phyloP scores from a whole-genome alignment of 2,797 vertebrate genomes.

The Onychomys torridus region DNA sequence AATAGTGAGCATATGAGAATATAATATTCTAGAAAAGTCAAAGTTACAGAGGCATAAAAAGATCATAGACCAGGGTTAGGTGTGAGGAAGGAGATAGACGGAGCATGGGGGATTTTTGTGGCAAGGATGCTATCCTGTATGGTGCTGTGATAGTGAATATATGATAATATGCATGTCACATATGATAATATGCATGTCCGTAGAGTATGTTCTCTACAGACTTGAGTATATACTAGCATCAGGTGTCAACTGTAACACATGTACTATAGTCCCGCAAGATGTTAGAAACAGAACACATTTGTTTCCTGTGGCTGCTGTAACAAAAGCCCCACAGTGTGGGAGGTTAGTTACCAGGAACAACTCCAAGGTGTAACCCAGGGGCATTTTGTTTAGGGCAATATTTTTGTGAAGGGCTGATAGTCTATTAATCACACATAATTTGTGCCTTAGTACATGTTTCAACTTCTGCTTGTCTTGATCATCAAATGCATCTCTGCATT shows the following conservation, averaged over 20 bases:
- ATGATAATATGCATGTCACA: neutral
- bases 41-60: neutral
- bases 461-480: slow-evolving; percentile 11
- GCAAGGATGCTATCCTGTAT: neutral
- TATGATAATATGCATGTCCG: neutral
- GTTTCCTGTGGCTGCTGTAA: neutral
- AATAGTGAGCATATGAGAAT: neutral
- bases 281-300: neutral
- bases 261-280: too few relatives aligned
- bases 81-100: neutral
- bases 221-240: neutral
- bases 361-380: neutral
- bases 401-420: neutral
- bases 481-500: neutral
- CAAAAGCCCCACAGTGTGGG: neutral
- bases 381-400: neutral
- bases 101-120: neutral
- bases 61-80: neutral
- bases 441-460: neutral
- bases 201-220: neutral
- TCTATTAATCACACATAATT: neutral
- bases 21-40: slow-evolving; percentile 13
- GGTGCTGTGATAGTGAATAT: neutral
- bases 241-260: neutral
- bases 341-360: neutral